Evolutionary conservation across 2,113 vertebrate genomes (phyloP).

Genomic region (Microtus richardsoni): DNA sequence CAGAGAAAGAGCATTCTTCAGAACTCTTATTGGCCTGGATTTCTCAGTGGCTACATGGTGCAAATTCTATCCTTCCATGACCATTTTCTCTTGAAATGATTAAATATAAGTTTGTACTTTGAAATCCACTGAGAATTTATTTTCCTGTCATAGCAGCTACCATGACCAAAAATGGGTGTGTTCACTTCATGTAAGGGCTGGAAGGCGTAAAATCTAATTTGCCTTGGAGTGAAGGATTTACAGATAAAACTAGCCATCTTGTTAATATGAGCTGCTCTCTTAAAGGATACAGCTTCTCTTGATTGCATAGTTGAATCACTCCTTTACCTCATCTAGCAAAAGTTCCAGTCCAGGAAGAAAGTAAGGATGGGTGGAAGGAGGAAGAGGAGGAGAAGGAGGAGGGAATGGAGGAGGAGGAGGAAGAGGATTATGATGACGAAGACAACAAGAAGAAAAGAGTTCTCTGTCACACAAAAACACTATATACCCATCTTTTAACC

Average conservation of each 20-base stretch:
- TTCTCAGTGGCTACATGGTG: background rate
- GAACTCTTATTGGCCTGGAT: background rate
- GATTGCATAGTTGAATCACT: background rate
- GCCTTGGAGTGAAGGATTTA: constrained; percentile 5
- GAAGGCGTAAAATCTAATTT: background rate
- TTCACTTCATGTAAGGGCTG: background rate
- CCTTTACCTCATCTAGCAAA: background rate
- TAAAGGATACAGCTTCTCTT: constrained; percentile 8
- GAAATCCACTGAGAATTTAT: constrained; percentile 8
- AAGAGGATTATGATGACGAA: background rate
- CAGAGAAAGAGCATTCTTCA: background rate
- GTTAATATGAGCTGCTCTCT: background rate
- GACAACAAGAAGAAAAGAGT: background rate
- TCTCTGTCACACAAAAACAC: background rate
- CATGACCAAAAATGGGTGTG: background rate
- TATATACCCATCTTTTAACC: background rate
- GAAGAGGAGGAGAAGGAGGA: background rate
- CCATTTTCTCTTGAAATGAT: constrained; percentile 41
- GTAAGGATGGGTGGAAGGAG: background rate
- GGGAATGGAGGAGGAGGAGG: background rate
- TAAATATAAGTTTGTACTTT: constrained; percentile 14
- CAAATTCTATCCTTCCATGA: background rate
- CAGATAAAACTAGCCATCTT: constrained; percentile 1
- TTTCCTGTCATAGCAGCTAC: background rate
- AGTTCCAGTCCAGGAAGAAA: background rate